Evolutionary conservation across 2,113 vertebrate species (phyloP).

Genomic region (Microtus richardsoni): DNA sequence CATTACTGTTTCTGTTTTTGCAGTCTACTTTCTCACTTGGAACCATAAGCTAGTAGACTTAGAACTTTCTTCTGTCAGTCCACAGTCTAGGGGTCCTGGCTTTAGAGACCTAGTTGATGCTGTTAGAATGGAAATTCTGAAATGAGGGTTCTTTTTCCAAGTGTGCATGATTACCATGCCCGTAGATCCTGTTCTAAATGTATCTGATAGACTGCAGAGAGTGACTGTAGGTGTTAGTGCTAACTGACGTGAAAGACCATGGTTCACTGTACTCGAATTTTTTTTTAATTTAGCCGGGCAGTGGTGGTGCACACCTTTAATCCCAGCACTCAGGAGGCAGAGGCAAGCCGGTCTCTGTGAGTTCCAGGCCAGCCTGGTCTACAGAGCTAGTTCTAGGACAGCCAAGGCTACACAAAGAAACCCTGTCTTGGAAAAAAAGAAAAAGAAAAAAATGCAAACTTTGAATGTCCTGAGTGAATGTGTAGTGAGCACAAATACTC

Average conservation of each 20-base stretch:
- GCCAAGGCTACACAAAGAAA: background rate
- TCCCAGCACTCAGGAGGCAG: background rate
- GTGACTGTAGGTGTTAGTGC: background rate
- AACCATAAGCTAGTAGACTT: background rate
- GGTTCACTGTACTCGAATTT: background rate
- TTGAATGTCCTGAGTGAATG: conserved; percentile 20
- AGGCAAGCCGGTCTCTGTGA: background rate
- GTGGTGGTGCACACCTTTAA: background rate
- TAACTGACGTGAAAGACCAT: background rate
- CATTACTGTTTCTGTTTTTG: background rate
- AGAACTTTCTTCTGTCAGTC: background rate
- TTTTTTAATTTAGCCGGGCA: background rate
- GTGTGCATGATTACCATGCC: background rate
- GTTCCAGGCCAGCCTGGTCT: background rate
- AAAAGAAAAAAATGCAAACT: background rate
- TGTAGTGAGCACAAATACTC: background rate
- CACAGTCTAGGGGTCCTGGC: background rate
- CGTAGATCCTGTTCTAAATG: conserved; percentile 30
- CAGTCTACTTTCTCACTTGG: background rate
- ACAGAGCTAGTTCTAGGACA: background rate
- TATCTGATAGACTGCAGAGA: conserved; percentile 15
- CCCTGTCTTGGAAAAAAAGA: background rate
- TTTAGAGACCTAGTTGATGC: conserved; percentile 55
- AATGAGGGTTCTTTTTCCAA: conserved; percentile 49
- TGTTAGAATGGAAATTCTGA: conserved; percentile 51